phyloP scores from a whole-genome alignment of 1,140 invertebrate genomes.

The Linepithema humile region DNA sequence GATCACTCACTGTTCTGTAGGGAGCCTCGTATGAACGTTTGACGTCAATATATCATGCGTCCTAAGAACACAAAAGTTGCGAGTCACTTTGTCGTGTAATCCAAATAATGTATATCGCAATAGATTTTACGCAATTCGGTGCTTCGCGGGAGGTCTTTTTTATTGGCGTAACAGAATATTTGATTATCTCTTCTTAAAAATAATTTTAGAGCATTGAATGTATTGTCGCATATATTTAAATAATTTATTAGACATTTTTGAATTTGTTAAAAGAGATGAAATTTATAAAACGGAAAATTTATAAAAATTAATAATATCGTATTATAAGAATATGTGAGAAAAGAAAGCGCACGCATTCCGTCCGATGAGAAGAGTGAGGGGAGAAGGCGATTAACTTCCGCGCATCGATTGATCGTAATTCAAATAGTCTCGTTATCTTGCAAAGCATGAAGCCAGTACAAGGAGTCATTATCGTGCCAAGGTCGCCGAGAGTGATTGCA shows the following conservation, averaged over 20 bases:
- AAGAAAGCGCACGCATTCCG: not conserved
- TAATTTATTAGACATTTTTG: no score
- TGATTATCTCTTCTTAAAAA: not conserved
- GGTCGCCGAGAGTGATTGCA: not conserved
- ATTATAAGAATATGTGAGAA: not conserved
- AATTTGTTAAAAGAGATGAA: no score
- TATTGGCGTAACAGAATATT: not conserved
- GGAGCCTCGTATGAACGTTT: not conserved
- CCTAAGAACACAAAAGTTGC: not conserved
- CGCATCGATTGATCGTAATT: slow-evolving; percentile 11
- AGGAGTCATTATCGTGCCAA: slow-evolving; percentile 44
- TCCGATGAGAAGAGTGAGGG: not conserved
- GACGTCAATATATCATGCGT: slow-evolving; percentile 11
- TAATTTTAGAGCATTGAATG: no score
- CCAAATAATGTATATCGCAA: not conserved
- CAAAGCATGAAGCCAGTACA: not conserved
- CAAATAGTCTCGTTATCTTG: slow-evolving; percentile 36
- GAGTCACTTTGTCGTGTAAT: slow-evolving; percentile 15
- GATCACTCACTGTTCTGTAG: not conserved
- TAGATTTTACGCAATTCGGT: not conserved
- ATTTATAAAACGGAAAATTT: no score
- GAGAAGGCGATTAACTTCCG: not conserved
- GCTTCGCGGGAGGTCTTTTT: slow-evolving; percentile 22
- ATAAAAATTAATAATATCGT: no score
- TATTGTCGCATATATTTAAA: no score